These are phyloP conservation scores for Plecturocebus donacophilus DNA, from an alignment of 2,113 vertebrate genomes.

Conservation along the genomic window DNA sequence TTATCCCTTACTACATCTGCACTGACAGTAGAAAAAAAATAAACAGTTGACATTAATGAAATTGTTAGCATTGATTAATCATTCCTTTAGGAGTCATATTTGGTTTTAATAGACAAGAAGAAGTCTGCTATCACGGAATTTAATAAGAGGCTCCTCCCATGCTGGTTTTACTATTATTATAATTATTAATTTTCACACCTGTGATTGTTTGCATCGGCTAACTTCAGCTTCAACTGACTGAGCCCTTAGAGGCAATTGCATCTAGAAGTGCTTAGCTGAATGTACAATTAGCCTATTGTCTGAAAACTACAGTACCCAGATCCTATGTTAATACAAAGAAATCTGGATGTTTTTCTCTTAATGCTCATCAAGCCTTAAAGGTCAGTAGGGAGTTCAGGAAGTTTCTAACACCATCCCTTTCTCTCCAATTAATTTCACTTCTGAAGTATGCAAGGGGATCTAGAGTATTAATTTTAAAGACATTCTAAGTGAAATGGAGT, in stretches of 20 bases:
- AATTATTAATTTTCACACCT: constrained; percentile 50
- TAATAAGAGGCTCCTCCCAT: neutral
- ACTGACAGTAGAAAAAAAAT: constrained; percentile 64
- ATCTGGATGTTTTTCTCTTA: constrained; percentile 42
- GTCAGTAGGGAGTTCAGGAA: constrained; percentile 59
- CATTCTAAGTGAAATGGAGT: constrained; percentile 54
- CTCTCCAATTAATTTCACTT: constrained; percentile 63
- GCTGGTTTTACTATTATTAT: constrained; percentile 38
- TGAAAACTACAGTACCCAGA: neutral
- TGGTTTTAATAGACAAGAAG: constrained; percentile 46
- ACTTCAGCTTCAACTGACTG: constrained; percentile 18
- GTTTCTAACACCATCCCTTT: constrained; percentile 35
- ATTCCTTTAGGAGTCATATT: constrained; percentile 58
- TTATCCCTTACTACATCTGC: constrained; percentile 71
- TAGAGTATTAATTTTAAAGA: constrained; percentile 55
- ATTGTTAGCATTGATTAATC: constrained; percentile 57
- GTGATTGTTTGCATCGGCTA: constrained; percentile 13
- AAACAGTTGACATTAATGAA: constrained; percentile 62
- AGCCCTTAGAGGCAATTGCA: constrained; percentile 9
- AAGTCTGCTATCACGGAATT: neutral
- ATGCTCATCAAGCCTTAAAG: constrained; percentile 54
- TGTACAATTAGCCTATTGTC: constrained; percentile 54
- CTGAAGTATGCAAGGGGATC: constrained; percentile 45
- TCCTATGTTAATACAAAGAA: constrained; percentile 48
- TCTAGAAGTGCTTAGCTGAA: constrained; percentile 21